Base-by-base conservation (phyloP, 2,113 vertebrate genomes). In the Ptychochromis oligacanthus region DNA sequence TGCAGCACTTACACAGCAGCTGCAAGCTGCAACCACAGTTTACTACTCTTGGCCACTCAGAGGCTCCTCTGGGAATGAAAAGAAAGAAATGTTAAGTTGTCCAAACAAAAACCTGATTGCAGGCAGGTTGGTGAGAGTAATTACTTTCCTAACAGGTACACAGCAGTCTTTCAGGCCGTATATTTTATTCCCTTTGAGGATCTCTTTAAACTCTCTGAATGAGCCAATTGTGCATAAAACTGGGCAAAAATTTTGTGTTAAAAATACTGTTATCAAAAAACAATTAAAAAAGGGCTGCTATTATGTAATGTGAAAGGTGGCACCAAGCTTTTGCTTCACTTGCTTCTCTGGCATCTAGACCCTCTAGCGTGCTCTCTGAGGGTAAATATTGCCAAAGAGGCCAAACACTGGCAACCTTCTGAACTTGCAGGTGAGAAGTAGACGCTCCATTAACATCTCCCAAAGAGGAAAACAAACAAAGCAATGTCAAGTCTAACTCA, bases 381-480 rank as follows among this genome's bases (percentile, higher is more conserved):
- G 34, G 65, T 77, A 83, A 85, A 85, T 40, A 62, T 58, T 80
- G 0, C 78, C 83, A 72, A 81, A 80, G 67, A 81, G 54, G 54
- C 84, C 61, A 75, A 57, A 79, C 76, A 56, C 36, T n/a, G 36
- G 36, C 17, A 65, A 40, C 54, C 8, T 34, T 34, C 62, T 77
- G 58, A 75, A 10, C 31, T 18, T 70, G 56, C 81, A 85, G 83
- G 61, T 90, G 81, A 87, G 60, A 80, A 36, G 61, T 65, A 62
- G 70, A 43, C 20, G 57, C 62, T 80, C 62, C 77, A 28, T 80
- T 67, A 36, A 81, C 83, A 82, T 91, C 81, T 86, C 85, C 75
- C 83, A 89, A 56, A 61, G 56, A 75, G 74, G 17, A 80, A 86
- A 84, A 82, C 82, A 89, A 91, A 91, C 86, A 83, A 58, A 15